A percentile compares a stretch with the other conserved stretches of the same genome.
Conservation (phyloP, 2,888 invertebrate genomes). For the Lasioglossum figueresi region DNA sequence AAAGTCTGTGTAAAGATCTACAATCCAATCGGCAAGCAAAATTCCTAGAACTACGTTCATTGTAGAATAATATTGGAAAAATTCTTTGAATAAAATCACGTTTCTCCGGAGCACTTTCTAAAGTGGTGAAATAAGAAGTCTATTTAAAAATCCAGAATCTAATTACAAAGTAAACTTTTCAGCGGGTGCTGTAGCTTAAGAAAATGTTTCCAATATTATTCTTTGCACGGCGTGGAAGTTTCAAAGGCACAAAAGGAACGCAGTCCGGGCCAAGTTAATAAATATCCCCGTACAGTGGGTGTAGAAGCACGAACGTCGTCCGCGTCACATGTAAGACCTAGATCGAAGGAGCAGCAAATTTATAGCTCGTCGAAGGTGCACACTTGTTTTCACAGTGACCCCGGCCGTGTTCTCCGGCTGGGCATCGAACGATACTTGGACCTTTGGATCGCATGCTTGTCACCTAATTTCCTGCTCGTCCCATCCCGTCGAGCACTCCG, state of each 20-base stretch:
- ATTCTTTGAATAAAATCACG: neutral
- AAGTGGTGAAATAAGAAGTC: neutral
- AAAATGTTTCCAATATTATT: neutral
- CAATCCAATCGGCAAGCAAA: neutral
- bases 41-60: neutral
- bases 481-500: conserved; percentile 13
- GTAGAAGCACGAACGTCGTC: neutral
- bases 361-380: conserved; percentile 24
- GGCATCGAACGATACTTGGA: conserved; percentile 26
- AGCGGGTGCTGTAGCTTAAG: neutral
- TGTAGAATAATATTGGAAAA: neutral
- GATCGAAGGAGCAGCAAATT: conserved; percentile 23
- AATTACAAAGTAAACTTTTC: neutral
- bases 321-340: neutral
- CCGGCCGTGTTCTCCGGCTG: neutral
- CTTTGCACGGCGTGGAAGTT: neutral
- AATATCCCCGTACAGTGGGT: conserved; percentile 4
- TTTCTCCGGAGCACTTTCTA: neutral
- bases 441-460: conserved; percentile 29
- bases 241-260: neutral
- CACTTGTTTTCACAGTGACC: conserved; percentile 30
- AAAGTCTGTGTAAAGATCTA: neutral
- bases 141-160: neutral
- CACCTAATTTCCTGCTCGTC: conserved; percentile 35
- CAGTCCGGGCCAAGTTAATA: conserved; percentile 27